Percentiles rank a stretch among this genome's conserved stretches.
These are phyloP conservation scores for Coleophora flavipennella DNA, from an alignment of 2,888 invertebrate genomes.

Conservation along the genomic window DNA sequence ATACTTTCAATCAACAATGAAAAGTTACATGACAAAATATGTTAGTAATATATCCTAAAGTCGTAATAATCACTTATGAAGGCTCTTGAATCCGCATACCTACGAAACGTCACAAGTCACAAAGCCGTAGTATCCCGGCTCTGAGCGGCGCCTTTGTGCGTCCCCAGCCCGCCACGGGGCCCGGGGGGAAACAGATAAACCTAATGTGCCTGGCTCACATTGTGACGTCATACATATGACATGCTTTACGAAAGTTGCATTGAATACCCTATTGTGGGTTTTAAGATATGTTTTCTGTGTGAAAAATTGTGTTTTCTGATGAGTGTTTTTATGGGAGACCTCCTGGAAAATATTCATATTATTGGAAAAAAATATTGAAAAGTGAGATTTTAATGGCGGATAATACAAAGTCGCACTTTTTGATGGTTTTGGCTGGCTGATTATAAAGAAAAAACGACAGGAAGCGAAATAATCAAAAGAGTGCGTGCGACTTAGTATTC, in stretches of 20 bases:
- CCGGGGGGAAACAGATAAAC: conserved; percentile 38
- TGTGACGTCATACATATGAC: conserved; percentile 12
- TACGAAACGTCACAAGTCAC: conserved; percentile 22
- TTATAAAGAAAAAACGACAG: no score
- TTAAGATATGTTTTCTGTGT: no score
- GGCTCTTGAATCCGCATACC: conserved; percentile 7
- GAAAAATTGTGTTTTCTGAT: not conserved
- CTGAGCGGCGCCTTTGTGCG: conserved; percentile 45
- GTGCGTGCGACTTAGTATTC: no score
- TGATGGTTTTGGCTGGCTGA: no score
- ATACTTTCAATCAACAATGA: conserved; percentile 2
- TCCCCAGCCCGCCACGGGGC: conserved; percentile 15
- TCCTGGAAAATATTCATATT: no score
- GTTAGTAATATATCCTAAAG: conserved; percentile 10
- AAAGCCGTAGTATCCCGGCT: conserved; percentile 49
- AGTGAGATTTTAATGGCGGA: no score
- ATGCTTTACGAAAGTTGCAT: no score
- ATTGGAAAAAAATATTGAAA: no score
- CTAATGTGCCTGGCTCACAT: conserved; percentile 29
- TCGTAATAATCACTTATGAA: no score
- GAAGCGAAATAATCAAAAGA: no score
- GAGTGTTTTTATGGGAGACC: not conserved
- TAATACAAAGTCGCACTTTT: no score
- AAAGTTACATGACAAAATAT: conserved; percentile 13
- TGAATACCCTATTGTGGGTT: no score